Percentiles rank a stretch among this genome's conserved stretches.
Evolutionary conservation across 2,797 vertebrate genomes (phyloP).

Genomic region (Microctenopoma stevenorrisi): DNA sequence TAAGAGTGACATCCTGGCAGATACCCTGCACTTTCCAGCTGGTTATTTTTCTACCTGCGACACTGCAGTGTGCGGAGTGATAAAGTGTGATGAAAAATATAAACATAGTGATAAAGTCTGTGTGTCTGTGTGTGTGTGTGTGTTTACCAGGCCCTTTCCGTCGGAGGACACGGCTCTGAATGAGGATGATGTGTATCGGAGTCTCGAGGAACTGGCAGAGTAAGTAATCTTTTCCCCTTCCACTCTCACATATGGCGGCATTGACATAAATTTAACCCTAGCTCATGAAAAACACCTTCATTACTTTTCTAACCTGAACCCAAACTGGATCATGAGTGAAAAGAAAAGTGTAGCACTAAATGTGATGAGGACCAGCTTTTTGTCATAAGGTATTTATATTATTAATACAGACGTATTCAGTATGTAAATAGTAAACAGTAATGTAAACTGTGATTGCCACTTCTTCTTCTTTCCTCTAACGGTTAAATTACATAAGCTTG

Average conservation of each 20-base stretch:
- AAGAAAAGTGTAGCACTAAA: not conserved
- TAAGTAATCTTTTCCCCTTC: constrained; percentile 79
- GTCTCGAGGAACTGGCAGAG: constrained; percentile 98
- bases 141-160: constrained; percentile 90
- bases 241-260: not conserved
- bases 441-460: constrained; percentile 28
- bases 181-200: constrained; percentile 96
- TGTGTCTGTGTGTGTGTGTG: constrained; percentile 41
- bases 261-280: constrained; percentile 1
- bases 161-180: constrained; percentile 95
- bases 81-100: constrained; percentile 12
- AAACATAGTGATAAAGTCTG: constrained; percentile 21
- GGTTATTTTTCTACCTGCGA: constrained; percentile 57
- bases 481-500: constrained; percentile 64
- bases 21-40: constrained; percentile 32
- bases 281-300: not conserved
- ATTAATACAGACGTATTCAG: no score
- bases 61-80: constrained; percentile 27
- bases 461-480: constrained; percentile 44
- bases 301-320: not conserved
- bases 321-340: not conserved
- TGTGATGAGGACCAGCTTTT: not conserved
- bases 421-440: no score
- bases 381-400: no score
- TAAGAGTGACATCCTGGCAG: constrained; percentile 62